A percentile compares a stretch with the other conserved stretches of the same genome.
These are phyloP conservation scores for Acrobasis suavella DNA, from an alignment of 2,888 invertebrate species.

Conservation along the genomic window DNA sequence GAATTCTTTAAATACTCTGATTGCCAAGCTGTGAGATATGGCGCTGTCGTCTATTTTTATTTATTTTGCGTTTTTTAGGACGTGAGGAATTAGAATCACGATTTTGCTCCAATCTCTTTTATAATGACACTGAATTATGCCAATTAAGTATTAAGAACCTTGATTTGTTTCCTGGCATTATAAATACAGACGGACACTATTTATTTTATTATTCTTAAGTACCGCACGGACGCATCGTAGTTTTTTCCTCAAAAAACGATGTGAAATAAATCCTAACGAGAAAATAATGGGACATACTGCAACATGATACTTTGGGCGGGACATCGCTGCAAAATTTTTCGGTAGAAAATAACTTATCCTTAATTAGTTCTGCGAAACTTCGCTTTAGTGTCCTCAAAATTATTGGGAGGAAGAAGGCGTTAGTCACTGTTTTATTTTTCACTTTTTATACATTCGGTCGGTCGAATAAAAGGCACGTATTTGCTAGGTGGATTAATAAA, in stretches of 20 bases:
- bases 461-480: conserved; percentile 9
- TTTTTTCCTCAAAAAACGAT: conserved; percentile 26
- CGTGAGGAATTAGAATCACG: conserved; percentile 15
- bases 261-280: conserved; percentile 59
- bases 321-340: conserved; percentile 40
- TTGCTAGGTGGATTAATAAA: neutral
- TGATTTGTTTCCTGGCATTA: neutral
- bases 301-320: conserved; percentile 45
- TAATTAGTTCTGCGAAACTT: conserved; percentile 56
- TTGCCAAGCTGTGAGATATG: conserved; percentile 55
- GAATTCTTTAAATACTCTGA: conserved; percentile 59
- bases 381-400: conserved; percentile 33
- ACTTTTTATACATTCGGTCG: conserved; percentile 5
- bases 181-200: neutral
- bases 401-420: conserved; percentile 35
- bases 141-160: neutral
- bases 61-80: conserved; percentile 34
- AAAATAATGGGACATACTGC: conserved; percentile 55
- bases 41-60: conserved; percentile 43
- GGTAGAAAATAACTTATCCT: conserved; percentile 42
- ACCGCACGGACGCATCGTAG: conserved; percentile 13
- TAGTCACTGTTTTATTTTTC: conserved; percentile 16
- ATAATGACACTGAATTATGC: conserved; percentile 2
- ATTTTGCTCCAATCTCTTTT: neutral
- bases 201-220: conserved; percentile 3